A percentile compares a stretch with the other conserved stretches of the same genome.
Evolutionary conservation across 1,140 invertebrate genomes (phyloP).

Genomic region (Prorops nasuta): DNA sequence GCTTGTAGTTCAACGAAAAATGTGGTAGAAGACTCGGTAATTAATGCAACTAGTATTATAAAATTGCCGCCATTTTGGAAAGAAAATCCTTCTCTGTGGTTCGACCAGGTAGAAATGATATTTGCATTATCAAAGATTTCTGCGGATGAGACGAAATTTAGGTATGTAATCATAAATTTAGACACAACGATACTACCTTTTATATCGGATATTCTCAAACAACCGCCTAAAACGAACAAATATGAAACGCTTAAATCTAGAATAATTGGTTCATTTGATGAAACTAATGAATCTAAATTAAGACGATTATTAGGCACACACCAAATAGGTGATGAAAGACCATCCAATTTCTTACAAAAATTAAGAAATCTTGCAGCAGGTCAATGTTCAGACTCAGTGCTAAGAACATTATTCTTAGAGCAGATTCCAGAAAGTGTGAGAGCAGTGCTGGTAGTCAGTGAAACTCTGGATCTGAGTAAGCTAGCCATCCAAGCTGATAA

Average conservation of each 20-base stretch:
- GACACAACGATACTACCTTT: constrained; percentile 5
- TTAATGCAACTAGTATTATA: too few species aligned
- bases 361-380: too few species aligned
- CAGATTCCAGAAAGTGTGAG: too few species aligned
- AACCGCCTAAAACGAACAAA: constrained; percentile 5
- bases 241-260: constrained; percentile 13
- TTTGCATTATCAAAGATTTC: constrained; percentile 19
- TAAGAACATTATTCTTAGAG: too few species aligned
- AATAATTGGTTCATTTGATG: constrained; percentile 4
- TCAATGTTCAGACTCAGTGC: too few species aligned
- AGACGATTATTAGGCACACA: neutral
- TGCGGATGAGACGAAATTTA: constrained; percentile 19
- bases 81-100: constrained; percentile 30
- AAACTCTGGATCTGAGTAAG: too few species aligned
- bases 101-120: constrained; percentile 25
- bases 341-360: too few species aligned
- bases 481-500: too few species aligned
- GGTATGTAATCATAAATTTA: constrained; percentile 16
- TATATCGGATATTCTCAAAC: constrained; percentile 6
- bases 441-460: too few species aligned
- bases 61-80: constrained; percentile 30
- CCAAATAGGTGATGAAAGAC: too few species aligned
- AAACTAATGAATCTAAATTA: neutral
- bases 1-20: too few species aligned
- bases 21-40: too few species aligned